Evolutionary conservation across 2,888 invertebrate species (phyloP).

Genomic region (Actias luna): DNA sequence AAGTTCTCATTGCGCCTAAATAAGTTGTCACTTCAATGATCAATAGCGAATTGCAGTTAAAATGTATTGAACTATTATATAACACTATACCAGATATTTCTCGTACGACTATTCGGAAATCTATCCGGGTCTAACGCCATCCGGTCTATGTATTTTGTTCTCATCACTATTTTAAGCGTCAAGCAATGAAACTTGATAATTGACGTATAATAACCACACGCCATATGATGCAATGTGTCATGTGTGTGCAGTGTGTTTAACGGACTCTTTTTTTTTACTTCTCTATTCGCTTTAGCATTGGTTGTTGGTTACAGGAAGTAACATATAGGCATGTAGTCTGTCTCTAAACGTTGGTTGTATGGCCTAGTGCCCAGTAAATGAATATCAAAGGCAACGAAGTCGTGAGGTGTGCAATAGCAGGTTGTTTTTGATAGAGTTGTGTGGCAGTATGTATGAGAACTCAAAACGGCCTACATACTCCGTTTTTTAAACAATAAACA

Average conservation of each 20-base stretch:
- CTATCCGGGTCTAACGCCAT: neutral
- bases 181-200: slow-evolving; percentile 9
- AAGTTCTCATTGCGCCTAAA: too few species aligned
- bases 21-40: too few species aligned
- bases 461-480: too few species aligned
- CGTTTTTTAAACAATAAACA: too few species aligned
- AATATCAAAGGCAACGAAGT: too few species aligned
- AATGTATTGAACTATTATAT: neutral
- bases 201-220: neutral
- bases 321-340: too few species aligned
- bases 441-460: too few species aligned
- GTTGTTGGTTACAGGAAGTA: too few species aligned
- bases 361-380: too few species aligned
- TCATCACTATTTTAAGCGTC: slow-evolving; percentile 2
- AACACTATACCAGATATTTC: neutral
- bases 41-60: neutral
- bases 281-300: slow-evolving; percentile 15
- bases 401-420: too few species aligned
- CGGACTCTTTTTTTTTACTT: slow-evolving; percentile 29
- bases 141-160: neutral
- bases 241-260: slow-evolving; percentile 9
- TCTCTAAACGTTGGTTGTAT: too few species aligned
- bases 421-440: too few species aligned
- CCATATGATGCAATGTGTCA: slow-evolving; percentile 9
- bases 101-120: neutral